Evolutionary conservation across 2,113 vertebrate genomes (phyloP).

Genomic region (Entosphenus tridentatus): DNA sequence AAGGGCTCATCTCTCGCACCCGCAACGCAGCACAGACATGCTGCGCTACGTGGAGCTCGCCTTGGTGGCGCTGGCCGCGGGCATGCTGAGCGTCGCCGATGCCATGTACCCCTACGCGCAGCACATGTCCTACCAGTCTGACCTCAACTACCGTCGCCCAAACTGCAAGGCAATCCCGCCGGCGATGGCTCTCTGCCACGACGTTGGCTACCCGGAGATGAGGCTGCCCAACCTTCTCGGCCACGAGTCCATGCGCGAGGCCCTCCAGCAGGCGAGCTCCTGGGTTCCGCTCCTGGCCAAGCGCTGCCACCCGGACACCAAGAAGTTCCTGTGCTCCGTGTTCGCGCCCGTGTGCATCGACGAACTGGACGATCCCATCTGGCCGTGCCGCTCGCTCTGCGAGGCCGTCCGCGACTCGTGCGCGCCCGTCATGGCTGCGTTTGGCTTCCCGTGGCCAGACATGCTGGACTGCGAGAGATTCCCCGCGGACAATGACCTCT

Average conservation of each 20-base stretch:
- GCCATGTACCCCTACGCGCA: conserved; percentile 60
- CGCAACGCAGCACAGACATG: no score
- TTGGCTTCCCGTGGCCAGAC: conserved; percentile 88
- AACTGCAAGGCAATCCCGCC: conserved; percentile 73
- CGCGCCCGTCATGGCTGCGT: conserved; percentile 80
- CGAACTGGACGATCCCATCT: conserved; percentile 73
- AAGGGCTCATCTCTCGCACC: no score
- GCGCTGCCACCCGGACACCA: conserved; percentile 84
- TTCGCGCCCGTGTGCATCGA: conserved; percentile 84
- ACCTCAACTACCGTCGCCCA: conserved; percentile 54
- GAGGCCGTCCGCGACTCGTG: conserved; percentile 65
- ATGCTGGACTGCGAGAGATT: conserved; percentile 81
- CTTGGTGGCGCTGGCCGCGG: background rate
- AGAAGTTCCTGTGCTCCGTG: conserved; percentile 88
- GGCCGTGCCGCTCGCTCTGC: conserved; percentile 78
- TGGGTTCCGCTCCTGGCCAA: conserved; percentile 93
- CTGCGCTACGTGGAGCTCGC: background rate
- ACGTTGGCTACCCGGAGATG: conserved; percentile 87
- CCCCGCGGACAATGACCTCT: conserved; percentile 73
- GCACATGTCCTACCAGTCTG: conserved; percentile 16
- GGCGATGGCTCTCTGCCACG: conserved; percentile 56
- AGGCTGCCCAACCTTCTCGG: conserved; percentile 84
- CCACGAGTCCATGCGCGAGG: conserved; percentile 82
- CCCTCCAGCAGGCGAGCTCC: conserved; percentile 72
- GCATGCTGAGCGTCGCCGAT: conserved; percentile 23